Evolutionary conservation across 2,888 invertebrate genomes (phyloP), one percentile per base, ranked within the genome.

Genomic region (Torymus texanus): DNA sequence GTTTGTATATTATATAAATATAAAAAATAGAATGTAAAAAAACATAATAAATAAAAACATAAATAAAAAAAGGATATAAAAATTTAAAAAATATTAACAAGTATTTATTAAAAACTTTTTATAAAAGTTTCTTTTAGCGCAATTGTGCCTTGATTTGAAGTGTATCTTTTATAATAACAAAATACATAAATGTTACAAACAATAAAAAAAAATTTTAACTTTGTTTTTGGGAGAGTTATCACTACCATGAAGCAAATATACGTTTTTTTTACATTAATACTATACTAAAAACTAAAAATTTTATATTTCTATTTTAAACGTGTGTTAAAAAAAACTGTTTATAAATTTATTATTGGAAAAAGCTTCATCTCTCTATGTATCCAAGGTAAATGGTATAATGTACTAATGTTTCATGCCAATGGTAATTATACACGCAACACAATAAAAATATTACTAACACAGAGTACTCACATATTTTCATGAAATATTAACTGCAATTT

Each of bases 381-480:
- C 71, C 73, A 77, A 77, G 77, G 50, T 81, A 70, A 78, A 65
- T 2, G 63, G 76, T 73, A 65, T 29, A 74, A 74, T 72, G 70
- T 77, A 73, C 75, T 73, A 81, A 81, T 77, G 79, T 55, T 81
- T 79, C 24, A 79, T 70, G 75, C 79, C 78, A 77, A 81, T 24
- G 75, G 75, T 81, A 77, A 78, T 76, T 77, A 79, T 77, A 79
- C 75, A 80, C 83, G 83, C 82, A 85, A 86, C 82, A 83, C 82
- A 85, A 83, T 83, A 84, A 75, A 21, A 21, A 21, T 21, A 21
- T 21, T 1, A 21, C 21, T 21, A 21, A 21, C 21, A 21, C 21
- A 21, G 21, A 21, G 21, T 21, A 21, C 21, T 21, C 21, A 2
- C 21, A 21, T 21, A 21, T 21, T 21, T 21, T 21, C 21, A 21